Evolutionary conservation across 1,140 invertebrate genomes (phyloP).

Genomic region (Orchesella cincta): DNA sequence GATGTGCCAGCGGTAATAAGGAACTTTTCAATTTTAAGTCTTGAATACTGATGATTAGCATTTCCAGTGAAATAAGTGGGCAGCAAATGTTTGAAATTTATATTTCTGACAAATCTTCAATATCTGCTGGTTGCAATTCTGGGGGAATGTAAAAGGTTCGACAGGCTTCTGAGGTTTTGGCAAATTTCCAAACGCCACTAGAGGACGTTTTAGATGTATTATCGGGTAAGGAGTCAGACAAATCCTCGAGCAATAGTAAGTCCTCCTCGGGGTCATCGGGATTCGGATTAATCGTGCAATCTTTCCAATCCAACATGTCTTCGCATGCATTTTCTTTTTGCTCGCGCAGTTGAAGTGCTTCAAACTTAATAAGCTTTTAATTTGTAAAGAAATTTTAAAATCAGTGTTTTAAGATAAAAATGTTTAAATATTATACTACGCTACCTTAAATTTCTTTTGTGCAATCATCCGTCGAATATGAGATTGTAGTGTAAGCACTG

Average conservation of each 20-base stretch:
- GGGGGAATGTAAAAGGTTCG: constrained; percentile 55
- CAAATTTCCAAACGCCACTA: constrained; percentile 64
- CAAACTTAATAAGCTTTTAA: constrained; percentile 78
- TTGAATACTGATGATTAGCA: constrained; percentile 88
- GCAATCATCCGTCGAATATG: constrained; percentile 87
- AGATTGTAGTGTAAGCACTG: constrained; percentile 90
- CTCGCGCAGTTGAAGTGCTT: constrained; percentile 79
- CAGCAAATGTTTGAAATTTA: constrained; percentile 97
- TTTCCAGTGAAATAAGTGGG: constrained; percentile 96
- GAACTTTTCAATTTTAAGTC: constrained; percentile 90
- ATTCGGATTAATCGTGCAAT: constrained; percentile 78
- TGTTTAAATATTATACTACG: constrained; percentile 47
- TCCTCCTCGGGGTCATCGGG: constrained; percentile 93
- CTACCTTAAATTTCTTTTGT: constrained; percentile 71
- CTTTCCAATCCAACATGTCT: constrained; percentile 82
- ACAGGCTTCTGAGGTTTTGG: constrained; percentile 67
- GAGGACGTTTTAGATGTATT: constrained; percentile 80
- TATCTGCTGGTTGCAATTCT: constrained; percentile 78
- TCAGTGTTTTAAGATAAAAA: background rate
- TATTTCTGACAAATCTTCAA: constrained; percentile 94
- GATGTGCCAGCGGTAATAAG: constrained; percentile 82
- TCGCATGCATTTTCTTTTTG: constrained; percentile 84
- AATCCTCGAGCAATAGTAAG: constrained; percentile 90
- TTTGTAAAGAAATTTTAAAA: constrained; percentile 55
- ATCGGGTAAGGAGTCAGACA: constrained; percentile 92